Evolutionary conservation across 2,888 invertebrate genomes (phyloP), one percentile per base, ranked within the genome.

Genomic region (Metalampra italica): DNA sequence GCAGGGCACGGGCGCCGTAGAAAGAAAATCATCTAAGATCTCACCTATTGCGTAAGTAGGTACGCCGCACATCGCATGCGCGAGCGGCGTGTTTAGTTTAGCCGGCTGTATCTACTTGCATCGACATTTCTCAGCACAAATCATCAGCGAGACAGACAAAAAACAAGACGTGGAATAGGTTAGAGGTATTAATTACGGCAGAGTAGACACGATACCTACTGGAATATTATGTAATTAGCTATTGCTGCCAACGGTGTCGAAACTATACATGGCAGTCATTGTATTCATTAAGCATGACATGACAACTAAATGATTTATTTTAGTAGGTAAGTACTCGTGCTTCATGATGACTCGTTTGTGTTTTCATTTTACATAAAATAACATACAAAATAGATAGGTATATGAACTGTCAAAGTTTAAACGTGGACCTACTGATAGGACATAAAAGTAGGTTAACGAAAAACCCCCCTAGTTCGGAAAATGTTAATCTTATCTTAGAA

Each of bases 121-220:
- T 32, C 48, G 49, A 55, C 57, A 52, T 52, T 75, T 78, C 78
- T 71, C 75, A 71, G 68, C 71, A 75, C 73, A 76, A 75, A 77
- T 76, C 71, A 74, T 69, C 57, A 56, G 53, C 46, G 50, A 64
- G 70, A 67, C 68, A 64, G 53, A 73, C 71, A 80, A 81, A 80
- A 80, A 80, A 75, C 65, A 63, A 68, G 63, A 62, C 61, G 54
- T 59, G 60, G 68, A 70, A 72, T 75, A 71, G 67, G 66, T 71
- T 69, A 68, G 64, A 75, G 66, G 71, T 74, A 77, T 78, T 82
- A 78, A 80, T 79, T 78, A 78, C 72, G 55, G 54, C 61, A 55
- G 56, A 58, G 57, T 56, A 67, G 65, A 69, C 71, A 67, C 72
- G 70, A 70, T 64, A 66, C n/a, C n/a, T n/a, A n/a, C 62, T 57